Evolutionary conservation across 2,888 invertebrate species (phyloP).

Genomic region (Eupeodes luniger): DNA sequence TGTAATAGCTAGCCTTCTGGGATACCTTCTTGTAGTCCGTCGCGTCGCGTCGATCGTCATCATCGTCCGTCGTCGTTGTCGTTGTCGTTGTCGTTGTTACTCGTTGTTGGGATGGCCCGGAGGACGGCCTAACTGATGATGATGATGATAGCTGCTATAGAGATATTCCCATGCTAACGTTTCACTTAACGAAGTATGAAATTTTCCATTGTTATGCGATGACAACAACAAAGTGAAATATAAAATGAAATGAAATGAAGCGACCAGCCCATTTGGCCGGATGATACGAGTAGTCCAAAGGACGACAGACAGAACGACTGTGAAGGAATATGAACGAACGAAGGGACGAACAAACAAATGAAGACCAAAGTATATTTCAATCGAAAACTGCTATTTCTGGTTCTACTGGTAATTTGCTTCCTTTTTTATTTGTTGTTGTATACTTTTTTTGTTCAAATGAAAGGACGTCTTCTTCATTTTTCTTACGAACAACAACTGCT

Average conservation of each 20-base stretch:
- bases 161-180: constrained; percentile 42
- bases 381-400: constrained; percentile 51
- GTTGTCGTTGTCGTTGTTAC: background rate
- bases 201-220: constrained; percentile 48
- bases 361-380: constrained; percentile 23
- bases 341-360: background rate
- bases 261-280: background rate
- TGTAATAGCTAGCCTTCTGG: constrained; percentile 37
- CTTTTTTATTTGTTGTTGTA: constrained; percentile 33
- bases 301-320: background rate
- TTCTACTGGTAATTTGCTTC: constrained; percentile 36
- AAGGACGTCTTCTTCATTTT: constrained; percentile 24
- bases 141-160: constrained; percentile 11
- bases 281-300: background rate
- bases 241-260: constrained; percentile 20
- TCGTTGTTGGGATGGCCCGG: constrained; percentile 13
- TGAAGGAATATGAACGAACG: background rate
- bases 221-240: constrained; percentile 7
- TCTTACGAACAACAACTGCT: constrained; percentile 30
- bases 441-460: background rate
- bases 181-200: constrained; percentile 70
- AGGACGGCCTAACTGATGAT: background rate
- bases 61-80: too few species aligned
- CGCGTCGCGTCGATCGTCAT: too few species aligned
- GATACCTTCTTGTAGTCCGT: background rate